phyloP scores from a whole-genome alignment of 2,888 invertebrate species.

The Hyalella azteca region DNA sequence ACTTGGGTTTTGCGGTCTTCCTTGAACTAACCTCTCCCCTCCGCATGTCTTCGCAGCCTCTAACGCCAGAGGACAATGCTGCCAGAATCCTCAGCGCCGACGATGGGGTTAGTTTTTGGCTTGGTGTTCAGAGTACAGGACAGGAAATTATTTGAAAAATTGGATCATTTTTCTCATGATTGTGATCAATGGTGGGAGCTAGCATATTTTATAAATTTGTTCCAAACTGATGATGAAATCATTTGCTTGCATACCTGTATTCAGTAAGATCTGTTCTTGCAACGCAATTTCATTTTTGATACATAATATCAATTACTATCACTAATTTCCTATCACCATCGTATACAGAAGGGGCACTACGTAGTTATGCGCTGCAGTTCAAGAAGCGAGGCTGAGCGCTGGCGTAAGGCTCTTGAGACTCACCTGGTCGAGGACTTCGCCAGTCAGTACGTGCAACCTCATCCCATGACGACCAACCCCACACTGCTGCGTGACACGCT shows the following conservation, averaged over 20 bases:
- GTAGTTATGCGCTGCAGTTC: conserved; percentile 65
- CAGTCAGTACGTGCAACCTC: conserved; percentile 66
- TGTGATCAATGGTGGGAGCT: too few relatives aligned
- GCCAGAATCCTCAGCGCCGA: conserved; percentile 62
- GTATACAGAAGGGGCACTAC: conserved; percentile 66
- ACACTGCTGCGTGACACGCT: conserved; percentile 64
- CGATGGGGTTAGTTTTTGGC: conserved; percentile 63
- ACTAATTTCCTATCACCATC: too few relatives aligned
- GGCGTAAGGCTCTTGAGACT: conserved; percentile 67
- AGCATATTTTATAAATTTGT: too few relatives aligned
- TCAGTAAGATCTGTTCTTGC: too few relatives aligned
- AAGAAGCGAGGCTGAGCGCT: conserved; percentile 64
- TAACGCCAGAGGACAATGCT: conserved; percentile 33
- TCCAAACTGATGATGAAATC: too few relatives aligned
- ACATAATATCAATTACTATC: neutral
- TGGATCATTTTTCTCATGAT: too few relatives aligned
- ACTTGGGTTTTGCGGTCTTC: neutral
- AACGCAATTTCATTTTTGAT: too few relatives aligned
- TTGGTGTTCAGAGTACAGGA: too few relatives aligned
- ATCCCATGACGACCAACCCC: conserved; percentile 61
- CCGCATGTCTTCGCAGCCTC: conserved; percentile 1
- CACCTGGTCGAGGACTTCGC: conserved; percentile 65
- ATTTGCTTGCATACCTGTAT: too few relatives aligned
- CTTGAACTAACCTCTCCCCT: neutral
- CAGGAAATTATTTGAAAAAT: too few relatives aligned